Evolutionary conservation across 2,888 invertebrate genomes (phyloP).

Genomic region (Fragum sueziense): DNA sequence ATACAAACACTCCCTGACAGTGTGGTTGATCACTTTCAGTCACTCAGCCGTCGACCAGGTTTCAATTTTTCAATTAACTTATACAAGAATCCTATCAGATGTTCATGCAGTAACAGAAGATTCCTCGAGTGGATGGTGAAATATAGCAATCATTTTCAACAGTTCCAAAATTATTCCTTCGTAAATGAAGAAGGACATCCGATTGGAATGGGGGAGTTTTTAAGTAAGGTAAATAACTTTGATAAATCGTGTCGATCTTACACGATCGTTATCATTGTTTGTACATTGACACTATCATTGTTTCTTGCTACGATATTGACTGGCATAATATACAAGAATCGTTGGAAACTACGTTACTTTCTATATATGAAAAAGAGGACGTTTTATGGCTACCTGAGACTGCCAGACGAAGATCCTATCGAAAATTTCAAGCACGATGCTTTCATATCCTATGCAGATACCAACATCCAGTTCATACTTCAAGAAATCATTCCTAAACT

Average conservation of each 20-base stretch:
- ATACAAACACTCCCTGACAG: neutral
- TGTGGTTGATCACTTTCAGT: neutral
- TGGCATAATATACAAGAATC: conserved; percentile 43
- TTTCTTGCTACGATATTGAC: conserved; percentile 27
- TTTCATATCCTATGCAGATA: neutral
- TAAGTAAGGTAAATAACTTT: neutral
- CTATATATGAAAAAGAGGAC: conserved; percentile 38
- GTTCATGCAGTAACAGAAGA: neutral
- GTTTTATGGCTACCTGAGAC: conserved; percentile 25
- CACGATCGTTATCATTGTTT: neutral
- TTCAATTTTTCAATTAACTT: neutral
- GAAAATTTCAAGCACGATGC: neutral
- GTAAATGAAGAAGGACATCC: neutral
- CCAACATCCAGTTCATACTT: neutral
- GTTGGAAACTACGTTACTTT: conserved; percentile 58
- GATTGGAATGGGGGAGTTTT: neutral
- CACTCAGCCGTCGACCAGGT: neutral
- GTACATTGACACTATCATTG: conserved; percentile 12
- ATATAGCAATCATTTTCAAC: neutral
- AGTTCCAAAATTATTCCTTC: neutral
- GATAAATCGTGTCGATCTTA: conserved; percentile 18
- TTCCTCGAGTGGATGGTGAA: neutral
- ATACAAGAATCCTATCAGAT: neutral
- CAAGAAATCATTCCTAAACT: neutral
- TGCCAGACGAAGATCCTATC: neutral